Evolutionary conservation across 2,113 vertebrate species (phyloP).

Genomic region (Rhabdomys dilectus): DNA sequence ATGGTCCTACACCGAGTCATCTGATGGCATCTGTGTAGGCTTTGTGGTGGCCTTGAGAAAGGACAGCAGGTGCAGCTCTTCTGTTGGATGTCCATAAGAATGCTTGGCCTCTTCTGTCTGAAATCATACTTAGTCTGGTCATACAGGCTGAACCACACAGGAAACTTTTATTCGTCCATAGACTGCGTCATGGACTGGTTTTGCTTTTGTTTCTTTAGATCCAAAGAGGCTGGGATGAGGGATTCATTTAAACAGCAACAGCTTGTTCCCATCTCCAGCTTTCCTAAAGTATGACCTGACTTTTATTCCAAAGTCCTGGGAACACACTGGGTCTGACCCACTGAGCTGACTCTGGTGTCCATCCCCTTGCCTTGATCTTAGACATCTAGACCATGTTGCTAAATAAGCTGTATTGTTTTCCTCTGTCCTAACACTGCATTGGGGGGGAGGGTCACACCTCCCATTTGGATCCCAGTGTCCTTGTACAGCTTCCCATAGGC

Average conservation of each 20-base stretch:
- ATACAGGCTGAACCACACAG: not conserved
- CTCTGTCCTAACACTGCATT: not conserved
- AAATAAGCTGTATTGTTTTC: not conserved
- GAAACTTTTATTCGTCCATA: not conserved
- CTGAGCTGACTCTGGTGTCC: not conserved
- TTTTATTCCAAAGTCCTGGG: not conserved
- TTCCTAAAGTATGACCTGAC: not conserved
- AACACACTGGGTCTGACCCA: not conserved
- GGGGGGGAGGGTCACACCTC: fast-evolving
- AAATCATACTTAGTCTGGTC: not conserved
- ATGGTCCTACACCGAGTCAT: not conserved
- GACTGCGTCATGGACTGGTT: not conserved
- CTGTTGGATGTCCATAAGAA: not conserved
- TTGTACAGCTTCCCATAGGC: not conserved
- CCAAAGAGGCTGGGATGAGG: not conserved
- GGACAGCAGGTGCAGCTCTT: not conserved
- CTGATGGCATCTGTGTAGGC: not conserved
- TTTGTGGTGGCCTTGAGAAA: fast-evolving
- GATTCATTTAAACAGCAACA: not conserved
- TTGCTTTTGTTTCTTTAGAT: not conserved
- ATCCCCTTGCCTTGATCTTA: not conserved
- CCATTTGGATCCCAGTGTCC: not conserved
- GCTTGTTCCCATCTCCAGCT: not conserved
- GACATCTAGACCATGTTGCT: not conserved
- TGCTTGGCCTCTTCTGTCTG: not conserved